These are phyloP conservation scores for Porites australiensis DNA, from an alignment of 64 coral and sea anemone genomes.

Conservation along the genomic window DNA sequence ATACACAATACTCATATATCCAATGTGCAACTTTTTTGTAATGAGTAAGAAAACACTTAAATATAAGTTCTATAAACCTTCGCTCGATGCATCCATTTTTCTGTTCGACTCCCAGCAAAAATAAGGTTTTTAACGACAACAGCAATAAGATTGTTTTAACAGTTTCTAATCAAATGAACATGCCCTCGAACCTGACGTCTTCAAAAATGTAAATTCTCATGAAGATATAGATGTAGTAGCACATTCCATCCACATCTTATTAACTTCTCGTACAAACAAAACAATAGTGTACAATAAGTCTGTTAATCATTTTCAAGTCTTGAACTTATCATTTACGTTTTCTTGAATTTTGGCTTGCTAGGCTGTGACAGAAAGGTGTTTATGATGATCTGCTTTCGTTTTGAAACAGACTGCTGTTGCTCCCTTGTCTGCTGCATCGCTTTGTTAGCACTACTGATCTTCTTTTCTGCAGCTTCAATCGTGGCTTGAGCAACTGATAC, in stretches of 20 bases:
- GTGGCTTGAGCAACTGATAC: conserved; percentile 66
- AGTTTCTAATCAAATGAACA: neutral
- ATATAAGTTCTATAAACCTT: conserved; percentile 34
- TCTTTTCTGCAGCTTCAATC: conserved; percentile 56
- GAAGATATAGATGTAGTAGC: conserved; percentile 19
- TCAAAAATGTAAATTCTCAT: conserved; percentile 29
- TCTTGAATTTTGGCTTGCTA: conserved; percentile 50
- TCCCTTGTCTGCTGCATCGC: conserved; percentile 54
- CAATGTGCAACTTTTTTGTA: conserved; percentile 24
- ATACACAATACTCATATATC: too few relatives aligned
- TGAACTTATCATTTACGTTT: too few relatives aligned
- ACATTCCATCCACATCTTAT: too few relatives aligned
- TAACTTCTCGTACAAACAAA: too few relatives aligned
- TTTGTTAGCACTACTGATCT: conserved; percentile 58
- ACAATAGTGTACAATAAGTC: too few relatives aligned
- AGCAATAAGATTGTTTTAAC: conserved; percentile 28
- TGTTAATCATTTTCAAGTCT: too few relatives aligned
- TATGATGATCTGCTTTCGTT: conserved; percentile 58
- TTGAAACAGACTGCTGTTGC: conserved; percentile 51
- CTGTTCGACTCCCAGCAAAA: conserved; percentile 32
- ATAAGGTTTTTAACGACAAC: conserved; percentile 51
- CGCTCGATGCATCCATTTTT: conserved; percentile 48
- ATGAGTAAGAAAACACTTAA: conserved; percentile 37
- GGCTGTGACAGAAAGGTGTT: conserved; percentile 57
- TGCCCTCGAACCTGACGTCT: neutral